Conservation (phyloP, 2,888 invertebrate species). For the Neoitamus cyanurus region DNA sequence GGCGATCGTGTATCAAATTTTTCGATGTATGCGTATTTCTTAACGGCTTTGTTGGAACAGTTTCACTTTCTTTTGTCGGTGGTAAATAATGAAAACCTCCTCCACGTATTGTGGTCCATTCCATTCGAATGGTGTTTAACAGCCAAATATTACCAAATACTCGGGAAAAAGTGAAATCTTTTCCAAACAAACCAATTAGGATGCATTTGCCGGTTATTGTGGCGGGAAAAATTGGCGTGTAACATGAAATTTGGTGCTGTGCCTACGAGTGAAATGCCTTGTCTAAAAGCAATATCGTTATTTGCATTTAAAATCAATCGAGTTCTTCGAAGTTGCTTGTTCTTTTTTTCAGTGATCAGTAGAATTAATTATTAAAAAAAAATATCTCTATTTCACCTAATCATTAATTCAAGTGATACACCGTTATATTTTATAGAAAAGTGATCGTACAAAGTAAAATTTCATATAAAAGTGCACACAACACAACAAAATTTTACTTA, state of each 20-base stretch:
- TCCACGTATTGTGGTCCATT: not conserved
- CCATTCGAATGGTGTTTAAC: not conserved
- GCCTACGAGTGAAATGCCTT: not conserved
- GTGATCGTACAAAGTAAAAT: not conserved
- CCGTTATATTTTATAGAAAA: not conserved
- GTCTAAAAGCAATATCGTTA: not conserved
- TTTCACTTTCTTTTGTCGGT: slow-evolving; percentile 40
- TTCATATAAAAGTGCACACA: not conserved
- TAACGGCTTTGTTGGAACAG: slow-evolving; percentile 37
- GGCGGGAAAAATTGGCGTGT: not conserved
- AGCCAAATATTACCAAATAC: not conserved
- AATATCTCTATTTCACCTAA: not conserved
- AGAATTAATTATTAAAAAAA: not conserved
- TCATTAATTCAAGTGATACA: not conserved
- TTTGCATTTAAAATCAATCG: not conserved
- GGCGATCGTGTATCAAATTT: not conserved
- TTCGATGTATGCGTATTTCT: slow-evolving; percentile 9
- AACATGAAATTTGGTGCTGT: not conserved
- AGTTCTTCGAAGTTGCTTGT: not conserved
- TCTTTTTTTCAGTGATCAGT: not conserved
- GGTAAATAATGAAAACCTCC: slow-evolving; percentile 1
- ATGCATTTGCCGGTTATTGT: not conserved
- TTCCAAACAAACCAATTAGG: slow-evolving; percentile 23
- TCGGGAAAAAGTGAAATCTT: slow-evolving; percentile 34
- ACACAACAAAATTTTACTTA: not conserved